Evolutionary conservation across 2,888 invertebrate species (phyloP), one percentile per base, ranked within the genome.

Genomic region (Mycogona germanica): DNA sequence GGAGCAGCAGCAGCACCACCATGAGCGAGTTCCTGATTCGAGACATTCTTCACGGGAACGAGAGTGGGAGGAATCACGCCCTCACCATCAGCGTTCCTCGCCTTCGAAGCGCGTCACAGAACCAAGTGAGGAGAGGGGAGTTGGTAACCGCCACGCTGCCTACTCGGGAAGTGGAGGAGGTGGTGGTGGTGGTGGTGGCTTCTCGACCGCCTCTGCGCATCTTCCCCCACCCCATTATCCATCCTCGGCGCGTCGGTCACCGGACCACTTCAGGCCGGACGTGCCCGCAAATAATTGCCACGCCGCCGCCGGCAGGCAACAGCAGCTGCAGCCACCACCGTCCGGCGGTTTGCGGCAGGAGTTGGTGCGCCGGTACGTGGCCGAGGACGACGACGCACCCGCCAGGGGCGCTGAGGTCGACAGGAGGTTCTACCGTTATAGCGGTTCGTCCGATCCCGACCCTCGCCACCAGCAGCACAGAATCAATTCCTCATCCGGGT

Each of bases 381-480:
- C 30, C 32, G 23, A 26, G 9, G 29, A 47, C 19, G 35, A 26
- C 48, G 32, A 47, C n/a, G 6, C 19, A 6, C 30, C 48, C 32
- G 25, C 29, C 23, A 25, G 30, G 21, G 23, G 30, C 19, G 23
- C 29, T 32, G 7, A 29, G 19, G 32, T 2, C 2, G 50, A 50
- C 32, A 49, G 12, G 6, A 21, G 50, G 12, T 50, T 50, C 21
- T 50, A 50, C 28, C 35, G 50, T 6, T 50, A 50, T 21, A 50
- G 50, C 25, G n/a, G n/a, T n/a, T 38, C 38, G 38, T 38, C 50
- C 5, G 50, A 50, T 17, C 5, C 50, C 2, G 50, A 50, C 21
- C 38, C 25, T n/a, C 14, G 37, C n/a, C 35, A n/a, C 12, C 35
- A 12, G 35, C 12, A n/a, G n/a, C 35, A 35, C 35, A 12, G 35